Conservation (phyloP, 2,797 vertebrate species). For the Pseudomugil tenellus region DNA sequence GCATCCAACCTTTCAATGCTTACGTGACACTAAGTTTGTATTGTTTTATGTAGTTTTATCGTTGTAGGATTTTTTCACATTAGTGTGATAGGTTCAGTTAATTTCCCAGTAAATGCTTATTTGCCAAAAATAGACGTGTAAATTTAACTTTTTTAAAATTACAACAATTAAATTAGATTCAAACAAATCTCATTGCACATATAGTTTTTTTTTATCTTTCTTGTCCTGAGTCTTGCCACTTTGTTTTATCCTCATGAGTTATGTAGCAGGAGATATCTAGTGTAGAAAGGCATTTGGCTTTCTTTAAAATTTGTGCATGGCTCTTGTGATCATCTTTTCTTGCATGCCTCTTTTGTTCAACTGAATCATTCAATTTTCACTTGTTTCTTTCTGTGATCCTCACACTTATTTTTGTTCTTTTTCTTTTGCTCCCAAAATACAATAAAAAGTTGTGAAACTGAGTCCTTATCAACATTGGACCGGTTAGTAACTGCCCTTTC, state of each 20-base stretch:
- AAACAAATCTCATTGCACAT: neutral
- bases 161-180: neutral
- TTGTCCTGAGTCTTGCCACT: neutral
- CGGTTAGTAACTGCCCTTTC: conserved; percentile 96
- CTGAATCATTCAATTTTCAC: conserved; percentile 83
- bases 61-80: neutral
- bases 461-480: conserved; percentile 99
- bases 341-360: conserved; percentile 85
- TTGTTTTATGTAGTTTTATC: neutral
- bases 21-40: neutral
- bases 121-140: conserved; percentile 5
- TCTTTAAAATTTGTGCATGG: conserved; percentile 79
- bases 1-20: neutral
- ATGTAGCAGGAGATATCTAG: conserved; percentile 11
- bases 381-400: conserved; percentile 93
- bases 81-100: neutral
- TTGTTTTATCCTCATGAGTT: conserved; percentile 21
- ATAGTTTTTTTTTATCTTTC: conserved; percentile 6
- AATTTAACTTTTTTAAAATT: neutral
- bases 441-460: conserved; percentile 99
- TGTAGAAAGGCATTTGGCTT: conserved; percentile 25
- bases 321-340: conserved; percentile 81
- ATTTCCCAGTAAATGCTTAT: conserved; percentile 7
- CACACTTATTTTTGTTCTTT: conserved; percentile 91
- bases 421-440: conserved; percentile 92